phyloP scores from a whole-genome alignment of 2,888 invertebrate genomes.

The Brenthis ino region DNA sequence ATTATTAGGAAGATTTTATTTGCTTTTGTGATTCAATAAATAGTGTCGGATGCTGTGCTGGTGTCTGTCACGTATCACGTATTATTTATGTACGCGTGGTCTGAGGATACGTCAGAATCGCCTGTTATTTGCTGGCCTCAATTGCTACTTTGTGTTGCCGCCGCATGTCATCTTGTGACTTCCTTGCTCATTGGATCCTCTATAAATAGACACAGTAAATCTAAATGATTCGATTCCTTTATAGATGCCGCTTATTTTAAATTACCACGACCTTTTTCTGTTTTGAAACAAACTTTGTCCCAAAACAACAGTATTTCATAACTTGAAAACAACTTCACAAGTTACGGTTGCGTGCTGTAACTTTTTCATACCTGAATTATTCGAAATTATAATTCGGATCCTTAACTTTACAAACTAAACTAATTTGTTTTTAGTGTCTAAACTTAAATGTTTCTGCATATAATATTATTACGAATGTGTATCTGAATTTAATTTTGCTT shows the following conservation, averaged over 20 bases:
- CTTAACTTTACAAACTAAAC: neutral
- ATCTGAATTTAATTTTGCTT: too few relatives aligned
- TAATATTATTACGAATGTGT: neutral
- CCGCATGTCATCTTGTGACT: conserved; percentile 55
- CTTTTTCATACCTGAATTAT: conserved; percentile 35
- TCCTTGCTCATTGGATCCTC: conserved; percentile 58
- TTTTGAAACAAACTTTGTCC: conserved; percentile 31
- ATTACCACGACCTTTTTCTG: conserved; percentile 32
- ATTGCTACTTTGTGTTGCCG: conserved; percentile 65
- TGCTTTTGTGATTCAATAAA: conserved; percentile 33
- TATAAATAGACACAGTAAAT: conserved; percentile 62
- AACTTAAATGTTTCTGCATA: neutral
- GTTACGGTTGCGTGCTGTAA: conserved; percentile 32
- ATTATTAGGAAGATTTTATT: conserved; percentile 26
- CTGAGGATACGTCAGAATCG: conserved; percentile 47
- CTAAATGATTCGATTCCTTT: conserved; percentile 46
- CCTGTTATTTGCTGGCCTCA: conserved; percentile 61
- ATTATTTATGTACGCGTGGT: conserved; percentile 41
- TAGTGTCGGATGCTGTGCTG: conserved; percentile 31
- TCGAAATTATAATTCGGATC: conserved; percentile 21
- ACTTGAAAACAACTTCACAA: conserved; percentile 33
- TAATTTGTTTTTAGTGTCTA: conserved; percentile 1
- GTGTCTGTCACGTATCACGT: conserved; percentile 38
- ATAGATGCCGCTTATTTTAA: conserved; percentile 28
- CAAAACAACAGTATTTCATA: conserved; percentile 38